These are phyloP conservation scores for Felis chaus DNA, from an alignment of 2,113 vertebrate species.

Conservation along the genomic window DNA sequence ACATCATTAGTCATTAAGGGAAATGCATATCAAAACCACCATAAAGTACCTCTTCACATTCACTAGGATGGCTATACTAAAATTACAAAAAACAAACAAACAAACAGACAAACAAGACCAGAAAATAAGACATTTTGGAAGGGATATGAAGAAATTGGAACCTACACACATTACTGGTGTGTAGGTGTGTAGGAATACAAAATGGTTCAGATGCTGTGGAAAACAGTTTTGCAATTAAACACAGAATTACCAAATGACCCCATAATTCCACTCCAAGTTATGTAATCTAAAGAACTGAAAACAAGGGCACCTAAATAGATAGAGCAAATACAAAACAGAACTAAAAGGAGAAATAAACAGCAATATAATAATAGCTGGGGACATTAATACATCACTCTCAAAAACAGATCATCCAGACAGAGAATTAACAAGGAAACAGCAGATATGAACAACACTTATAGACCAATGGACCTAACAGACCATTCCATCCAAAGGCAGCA, in stretches of 20 bases:
- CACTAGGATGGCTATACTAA: neutral
- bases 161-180: neutral
- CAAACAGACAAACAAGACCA: neutral
- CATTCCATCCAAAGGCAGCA: too few species aligned
- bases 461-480: neutral
- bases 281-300: neutral
- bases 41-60: neutral
- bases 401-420: neutral
- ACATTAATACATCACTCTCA: neutral
- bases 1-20: neutral
- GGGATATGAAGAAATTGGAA: neutral
- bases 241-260: neutral
- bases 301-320: neutral
- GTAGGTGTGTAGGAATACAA: neutral
- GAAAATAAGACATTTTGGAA: neutral
- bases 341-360: neutral
- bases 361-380: neutral
- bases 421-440: neutral
- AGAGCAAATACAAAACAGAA: neutral
- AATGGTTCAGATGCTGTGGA: neutral
- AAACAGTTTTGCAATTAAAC: neutral
- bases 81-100: neutral
- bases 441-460: neutral
- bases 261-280: neutral
- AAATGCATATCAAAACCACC: constrained; percentile 4